Percentiles rank a stretch among this genome's conserved stretches.
Conservation (phyloP, 2,797 vertebrate genomes). For the Pempheris klunzingeri region DNA sequence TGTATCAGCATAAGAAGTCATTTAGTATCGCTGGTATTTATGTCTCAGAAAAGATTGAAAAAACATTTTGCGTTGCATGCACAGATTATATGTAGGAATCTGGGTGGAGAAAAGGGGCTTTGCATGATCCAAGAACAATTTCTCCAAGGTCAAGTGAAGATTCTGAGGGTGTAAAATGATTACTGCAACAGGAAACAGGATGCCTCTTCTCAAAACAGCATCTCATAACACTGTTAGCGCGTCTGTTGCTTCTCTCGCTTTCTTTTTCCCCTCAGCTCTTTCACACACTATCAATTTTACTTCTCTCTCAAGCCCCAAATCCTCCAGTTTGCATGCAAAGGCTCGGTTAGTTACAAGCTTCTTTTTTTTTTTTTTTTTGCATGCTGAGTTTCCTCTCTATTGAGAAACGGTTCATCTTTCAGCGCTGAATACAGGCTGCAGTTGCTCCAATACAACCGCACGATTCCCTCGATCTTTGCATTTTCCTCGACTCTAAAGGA, state of each 20-base stretch:
- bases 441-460: conserved; percentile 44
- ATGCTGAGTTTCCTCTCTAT: conserved; percentile 63
- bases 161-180: conserved; percentile 70
- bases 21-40: not conserved
- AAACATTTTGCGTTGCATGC: conserved; percentile 13
- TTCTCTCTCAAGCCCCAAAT: conserved; percentile 74
- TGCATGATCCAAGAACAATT: conserved; percentile 58
- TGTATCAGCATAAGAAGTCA: not conserved
- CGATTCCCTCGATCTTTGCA: conserved; percentile 44
- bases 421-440: conserved; percentile 49
- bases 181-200: conserved; percentile 79
- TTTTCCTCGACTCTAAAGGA: conserved; percentile 47
- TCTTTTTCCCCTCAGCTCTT: conserved; percentile 73
- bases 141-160: conserved; percentile 75
- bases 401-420: conserved; percentile 64
- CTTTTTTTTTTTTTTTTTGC: no score
- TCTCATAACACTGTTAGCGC: conserved; percentile 71
- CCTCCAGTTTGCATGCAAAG: conserved; percentile 74
- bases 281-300: conserved; percentile 76
- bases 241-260: conserved; percentile 75
- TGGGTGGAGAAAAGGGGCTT: conserved; percentile 14
- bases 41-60: conserved; percentile 18
- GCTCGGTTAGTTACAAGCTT: conserved; percentile 71
- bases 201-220: conserved; percentile 75
- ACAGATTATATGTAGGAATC: conserved; percentile 22